phyloP scores from a whole-genome alignment of 2,797 vertebrate genomes.

The Ctenochaetus hawaiiensis region DNA sequence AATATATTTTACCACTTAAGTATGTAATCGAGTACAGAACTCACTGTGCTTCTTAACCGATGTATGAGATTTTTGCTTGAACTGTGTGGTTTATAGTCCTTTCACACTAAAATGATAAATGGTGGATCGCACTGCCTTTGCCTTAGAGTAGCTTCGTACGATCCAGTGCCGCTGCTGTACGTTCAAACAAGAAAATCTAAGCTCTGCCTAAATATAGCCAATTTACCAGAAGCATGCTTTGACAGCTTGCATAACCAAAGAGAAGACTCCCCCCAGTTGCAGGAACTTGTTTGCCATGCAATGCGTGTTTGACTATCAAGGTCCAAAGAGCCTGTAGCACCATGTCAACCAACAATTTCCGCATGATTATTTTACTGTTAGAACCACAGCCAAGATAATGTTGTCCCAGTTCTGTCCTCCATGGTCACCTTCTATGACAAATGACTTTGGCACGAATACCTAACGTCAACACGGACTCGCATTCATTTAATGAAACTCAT shows the following conservation, averaged over 20 bases:
- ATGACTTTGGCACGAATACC: constrained; percentile 54
- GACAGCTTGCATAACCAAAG: constrained; percentile 28
- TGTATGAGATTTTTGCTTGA: too few relatives aligned
- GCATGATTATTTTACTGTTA: neutral
- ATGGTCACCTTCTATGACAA: constrained; percentile 69
- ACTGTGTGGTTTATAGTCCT: too few relatives aligned
- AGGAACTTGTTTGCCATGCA: constrained; percentile 7
- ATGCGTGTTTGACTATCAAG: neutral
- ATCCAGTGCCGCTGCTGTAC: neutral
- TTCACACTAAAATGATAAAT: neutral
- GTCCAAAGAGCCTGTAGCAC: neutral
- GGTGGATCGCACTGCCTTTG: neutral
- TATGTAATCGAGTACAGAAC: too few relatives aligned
- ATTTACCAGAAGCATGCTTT: neutral
- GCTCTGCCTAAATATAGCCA: neutral
- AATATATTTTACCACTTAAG: too few relatives aligned
- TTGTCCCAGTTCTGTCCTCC: constrained; percentile 71
- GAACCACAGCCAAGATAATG: neutral
- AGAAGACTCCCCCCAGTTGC: constrained; percentile 31
- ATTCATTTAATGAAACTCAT: too few relatives aligned
- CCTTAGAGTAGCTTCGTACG: neutral
- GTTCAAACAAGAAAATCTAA: neutral
- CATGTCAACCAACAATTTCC: neutral
- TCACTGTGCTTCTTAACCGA: too few relatives aligned
- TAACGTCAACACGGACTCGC: constrained; percentile 9